Evolutionary conservation across 2,113 vertebrate species (phyloP).

Genomic region (Centropus unirufus): DNA sequence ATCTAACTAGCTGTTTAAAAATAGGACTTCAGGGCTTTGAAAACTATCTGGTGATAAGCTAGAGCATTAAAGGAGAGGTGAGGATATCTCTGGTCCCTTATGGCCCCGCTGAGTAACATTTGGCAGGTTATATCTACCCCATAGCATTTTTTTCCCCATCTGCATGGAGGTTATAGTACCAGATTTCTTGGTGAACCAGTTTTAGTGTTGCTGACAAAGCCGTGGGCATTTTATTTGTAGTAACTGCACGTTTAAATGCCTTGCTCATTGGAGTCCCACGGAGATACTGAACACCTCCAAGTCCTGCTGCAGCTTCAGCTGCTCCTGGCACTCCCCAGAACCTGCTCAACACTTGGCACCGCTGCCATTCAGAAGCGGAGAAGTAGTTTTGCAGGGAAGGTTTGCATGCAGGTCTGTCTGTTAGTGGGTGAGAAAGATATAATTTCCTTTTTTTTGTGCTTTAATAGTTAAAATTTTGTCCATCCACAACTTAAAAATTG

Average conservation of each 20-base stretch:
- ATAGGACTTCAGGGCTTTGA: neutral
- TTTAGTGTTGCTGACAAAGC: neutral
- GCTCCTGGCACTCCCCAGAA: neutral
- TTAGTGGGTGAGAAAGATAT: neutral
- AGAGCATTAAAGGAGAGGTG: too few species aligned
- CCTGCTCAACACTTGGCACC: neutral
- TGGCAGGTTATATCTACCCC: neutral
- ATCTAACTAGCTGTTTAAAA: neutral
- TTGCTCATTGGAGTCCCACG: neutral
- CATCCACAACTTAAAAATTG: neutral
- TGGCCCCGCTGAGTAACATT: accelerated
- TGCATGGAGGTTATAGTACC: neutral
- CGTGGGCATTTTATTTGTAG: neutral
- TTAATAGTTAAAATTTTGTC: neutral
- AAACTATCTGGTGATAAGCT: neutral
- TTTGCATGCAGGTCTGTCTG: neutral
- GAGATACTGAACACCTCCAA: neutral
- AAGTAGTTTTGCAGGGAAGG: neutral
- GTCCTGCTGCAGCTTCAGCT: neutral
- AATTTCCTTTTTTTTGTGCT: neutral
- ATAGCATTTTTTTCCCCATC: too few species aligned
- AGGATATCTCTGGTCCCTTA: neutral
- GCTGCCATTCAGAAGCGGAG: neutral
- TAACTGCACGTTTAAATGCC: accelerated
- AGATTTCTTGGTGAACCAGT: neutral